Evolutionary conservation across 2,888 invertebrate genomes (phyloP).

Genomic region (Erynnis tages): DNA sequence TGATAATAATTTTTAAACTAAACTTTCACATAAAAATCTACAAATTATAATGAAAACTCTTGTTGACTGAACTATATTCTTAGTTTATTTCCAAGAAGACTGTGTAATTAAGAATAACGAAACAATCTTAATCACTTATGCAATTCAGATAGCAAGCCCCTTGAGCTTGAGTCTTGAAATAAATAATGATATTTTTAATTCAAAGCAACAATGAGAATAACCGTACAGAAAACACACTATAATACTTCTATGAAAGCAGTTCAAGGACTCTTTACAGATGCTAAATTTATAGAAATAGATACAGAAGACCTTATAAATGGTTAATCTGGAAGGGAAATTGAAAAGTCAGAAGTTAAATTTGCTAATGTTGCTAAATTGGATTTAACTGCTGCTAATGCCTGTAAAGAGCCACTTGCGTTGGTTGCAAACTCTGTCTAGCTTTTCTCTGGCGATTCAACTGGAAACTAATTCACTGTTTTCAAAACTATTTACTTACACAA

Average conservation of each 20-base stretch:
- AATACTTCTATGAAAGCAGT: slow-evolving; percentile 31
- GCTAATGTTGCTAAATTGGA: slow-evolving; percentile 21
- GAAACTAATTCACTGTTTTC: slow-evolving; percentile 53
- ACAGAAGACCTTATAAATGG: background rate
- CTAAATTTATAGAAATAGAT: background rate
- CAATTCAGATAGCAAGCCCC: no score
- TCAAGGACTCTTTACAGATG: slow-evolving; percentile 55
- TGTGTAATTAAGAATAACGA: no score
- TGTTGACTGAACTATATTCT: no score
- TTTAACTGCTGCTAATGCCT: slow-evolving; percentile 26
- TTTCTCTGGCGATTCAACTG: slow-evolving; percentile 48
- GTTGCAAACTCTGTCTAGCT: slow-evolving; percentile 64
- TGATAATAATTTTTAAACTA: no score
- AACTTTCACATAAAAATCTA: no score
- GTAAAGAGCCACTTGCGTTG: slow-evolving; percentile 60
- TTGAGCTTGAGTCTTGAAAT: no score
- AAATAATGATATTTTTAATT: background rate
- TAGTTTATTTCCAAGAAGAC: no score
- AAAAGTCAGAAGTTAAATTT: slow-evolving; percentile 1
- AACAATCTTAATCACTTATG: no score
- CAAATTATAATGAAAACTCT: no score
- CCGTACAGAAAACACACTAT: slow-evolving; percentile 25
- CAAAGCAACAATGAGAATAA: slow-evolving; percentile 27
- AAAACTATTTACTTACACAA: slow-evolving; percentile 52
- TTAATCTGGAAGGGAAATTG: background rate